These are phyloP conservation scores for Steinernema khuongi DNA, from an alignment of 1,140 invertebrate species.

Conservation along the genomic window DNA sequence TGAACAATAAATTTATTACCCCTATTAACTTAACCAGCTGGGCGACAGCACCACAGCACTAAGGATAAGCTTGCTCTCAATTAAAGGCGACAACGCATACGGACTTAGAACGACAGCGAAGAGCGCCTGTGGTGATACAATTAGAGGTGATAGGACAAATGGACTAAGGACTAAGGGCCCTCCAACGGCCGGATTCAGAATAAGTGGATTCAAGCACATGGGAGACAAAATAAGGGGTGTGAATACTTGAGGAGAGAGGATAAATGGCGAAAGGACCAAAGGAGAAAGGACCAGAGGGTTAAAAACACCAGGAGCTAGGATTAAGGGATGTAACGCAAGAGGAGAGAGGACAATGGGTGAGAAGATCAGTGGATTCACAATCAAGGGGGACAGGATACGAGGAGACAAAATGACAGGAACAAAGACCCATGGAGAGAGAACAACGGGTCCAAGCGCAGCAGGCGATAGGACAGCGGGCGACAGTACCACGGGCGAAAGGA, in stretches of 20 bases:
- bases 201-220: conserved; percentile 25
- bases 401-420: conserved; percentile 46
- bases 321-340: conserved; percentile 6
- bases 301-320: conserved; percentile 26
- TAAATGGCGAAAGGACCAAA: conserved; percentile 20
- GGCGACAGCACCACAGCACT: conserved; percentile 19
- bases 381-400: conserved; percentile 38
- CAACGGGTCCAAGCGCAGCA: conserved; percentile 43
- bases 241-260: conserved; percentile 29
- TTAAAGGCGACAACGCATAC: conserved; percentile 24
- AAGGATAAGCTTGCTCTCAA: conserved; percentile 15
- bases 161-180: conserved; percentile 27
- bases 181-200: conserved; percentile 23
- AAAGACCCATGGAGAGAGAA: conserved; percentile 50
- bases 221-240: conserved; percentile 25
- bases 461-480: conserved; percentile 48
- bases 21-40: conserved; percentile 19
- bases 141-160: conserved; percentile 26
- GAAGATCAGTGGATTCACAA: conserved; percentile 32
- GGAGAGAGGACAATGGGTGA: conserved; percentile 34
- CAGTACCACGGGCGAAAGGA: conserved; percentile 47
- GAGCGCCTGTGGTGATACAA: conserved; percentile 24
- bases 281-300: conserved; percentile 29
- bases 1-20: too few species aligned
- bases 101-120: conserved; percentile 26